phyloP scores from a whole-genome alignment of 1,140 invertebrate genomes.

The Drosophila pruinosa region DNA sequence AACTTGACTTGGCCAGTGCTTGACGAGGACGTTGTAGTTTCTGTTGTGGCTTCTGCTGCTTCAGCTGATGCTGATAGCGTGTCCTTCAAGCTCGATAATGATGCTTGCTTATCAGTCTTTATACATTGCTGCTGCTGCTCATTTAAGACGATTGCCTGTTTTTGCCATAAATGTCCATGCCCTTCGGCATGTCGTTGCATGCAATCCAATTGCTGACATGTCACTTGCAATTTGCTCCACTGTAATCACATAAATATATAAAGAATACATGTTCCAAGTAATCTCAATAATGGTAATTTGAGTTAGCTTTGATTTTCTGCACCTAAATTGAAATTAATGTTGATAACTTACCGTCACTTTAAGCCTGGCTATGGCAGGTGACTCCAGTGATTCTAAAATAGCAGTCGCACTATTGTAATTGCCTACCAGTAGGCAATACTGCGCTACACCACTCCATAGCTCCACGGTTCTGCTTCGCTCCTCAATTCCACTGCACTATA shows the following conservation, averaged over 20 bases:
- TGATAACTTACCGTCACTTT: slow-evolving; percentile 74
- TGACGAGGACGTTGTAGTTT: slow-evolving; percentile 4
- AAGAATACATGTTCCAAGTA: background rate
- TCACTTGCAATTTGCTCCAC: slow-evolving; percentile 82
- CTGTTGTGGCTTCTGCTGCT: background rate
- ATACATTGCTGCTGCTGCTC: slow-evolving; percentile 58
- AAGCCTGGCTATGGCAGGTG: slow-evolving; percentile 74
- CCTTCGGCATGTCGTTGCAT: slow-evolving; percentile 82
- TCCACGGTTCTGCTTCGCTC: slow-evolving; percentile 65
- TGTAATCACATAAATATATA: slow-evolving; percentile 60
- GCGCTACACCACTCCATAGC: slow-evolving; percentile 69
- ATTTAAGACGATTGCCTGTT: slow-evolving; percentile 78
- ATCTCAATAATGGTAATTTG: background rate
- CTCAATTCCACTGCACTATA: slow-evolving; percentile 72
- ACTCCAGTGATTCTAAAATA: slow-evolving; percentile 76
- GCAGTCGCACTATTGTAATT: slow-evolving; percentile 79
- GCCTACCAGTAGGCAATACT: slow-evolving; percentile 69
- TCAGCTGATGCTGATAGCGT: background rate
- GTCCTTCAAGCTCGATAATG: slow-evolving; percentile 34
- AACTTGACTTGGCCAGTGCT: background rate
- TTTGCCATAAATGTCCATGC: slow-evolving; percentile 80
- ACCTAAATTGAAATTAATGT: background rate
- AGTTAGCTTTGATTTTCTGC: background rate
- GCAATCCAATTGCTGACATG: slow-evolving; percentile 81
- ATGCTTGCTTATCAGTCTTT: slow-evolving; percentile 57